Conservation (phyloP, 2,113 vertebrate species). For the Brachyistius frenatus region DNA sequence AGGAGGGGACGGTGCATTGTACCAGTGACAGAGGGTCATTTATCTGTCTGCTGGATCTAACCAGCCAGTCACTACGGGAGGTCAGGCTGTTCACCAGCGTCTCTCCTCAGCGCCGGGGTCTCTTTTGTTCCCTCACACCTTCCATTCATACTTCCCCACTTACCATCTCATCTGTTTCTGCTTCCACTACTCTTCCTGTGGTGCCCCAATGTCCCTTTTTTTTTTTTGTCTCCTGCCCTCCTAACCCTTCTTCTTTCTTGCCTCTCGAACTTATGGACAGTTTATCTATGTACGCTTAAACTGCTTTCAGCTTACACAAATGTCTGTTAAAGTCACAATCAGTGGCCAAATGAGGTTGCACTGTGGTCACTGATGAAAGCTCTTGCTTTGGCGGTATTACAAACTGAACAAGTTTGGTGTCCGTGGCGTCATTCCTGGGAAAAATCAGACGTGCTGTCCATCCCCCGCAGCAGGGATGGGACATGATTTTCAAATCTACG, state of each 20-base stretch:
- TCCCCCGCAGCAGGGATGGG: no score
- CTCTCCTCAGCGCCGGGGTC: conserved; percentile 6
- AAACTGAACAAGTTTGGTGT: no score
- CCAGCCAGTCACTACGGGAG: conserved; percentile 36
- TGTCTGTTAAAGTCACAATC: no score
- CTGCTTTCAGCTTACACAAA: background rate
- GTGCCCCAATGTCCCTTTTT: background rate
- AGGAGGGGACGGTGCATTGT: conserved; percentile 39
- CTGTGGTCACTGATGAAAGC: no score
- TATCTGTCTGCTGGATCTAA: conserved; percentile 66
- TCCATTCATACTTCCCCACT: background rate
- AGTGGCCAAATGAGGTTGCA: no score
- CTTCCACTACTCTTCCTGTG: background rate
- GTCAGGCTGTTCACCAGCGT: conserved; percentile 26
- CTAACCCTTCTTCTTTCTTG: background rate
- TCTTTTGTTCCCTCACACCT: background rate
- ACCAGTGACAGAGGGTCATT: conserved; percentile 69
- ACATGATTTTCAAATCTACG: no score
- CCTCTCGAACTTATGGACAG: background rate
- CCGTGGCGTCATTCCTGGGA: no score
- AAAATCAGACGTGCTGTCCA: no score
- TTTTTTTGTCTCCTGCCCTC: background rate
- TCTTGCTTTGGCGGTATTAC: no score
- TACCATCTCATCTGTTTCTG: background rate
- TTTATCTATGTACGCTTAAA: background rate